Conservation (phyloP, 2,797 vertebrate genomes). For the Coluber constrictor region DNA sequence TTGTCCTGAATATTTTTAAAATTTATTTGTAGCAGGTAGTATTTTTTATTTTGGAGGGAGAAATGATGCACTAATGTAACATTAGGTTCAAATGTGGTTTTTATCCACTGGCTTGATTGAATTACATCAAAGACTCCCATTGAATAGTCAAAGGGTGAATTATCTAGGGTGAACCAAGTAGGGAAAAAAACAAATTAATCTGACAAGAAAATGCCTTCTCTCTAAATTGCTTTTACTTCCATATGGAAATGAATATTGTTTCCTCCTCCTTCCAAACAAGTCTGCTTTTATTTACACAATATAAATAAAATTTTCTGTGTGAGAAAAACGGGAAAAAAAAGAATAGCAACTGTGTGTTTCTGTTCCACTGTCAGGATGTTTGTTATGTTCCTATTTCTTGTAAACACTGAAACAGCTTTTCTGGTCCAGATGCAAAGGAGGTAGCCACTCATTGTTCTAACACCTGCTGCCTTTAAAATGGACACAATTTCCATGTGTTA, state of each 20-base stretch:
- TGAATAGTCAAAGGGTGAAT: slow-evolving; percentile 45
- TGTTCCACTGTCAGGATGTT: slow-evolving; percentile 72
- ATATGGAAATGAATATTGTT: slow-evolving; percentile 57
- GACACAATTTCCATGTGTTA: slow-evolving; percentile 47
- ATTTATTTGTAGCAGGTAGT: background rate
- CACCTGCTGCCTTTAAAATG: slow-evolving; percentile 72
- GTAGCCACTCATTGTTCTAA: slow-evolving; percentile 71
- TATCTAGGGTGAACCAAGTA: background rate
- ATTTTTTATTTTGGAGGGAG: background rate
- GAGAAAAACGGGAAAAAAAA: slow-evolving; percentile 69
- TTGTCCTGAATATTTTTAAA: background rate
- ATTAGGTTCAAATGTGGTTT: background rate
- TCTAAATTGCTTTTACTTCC: slow-evolving; percentile 57
- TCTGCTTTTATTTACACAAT: slow-evolving; percentile 54
- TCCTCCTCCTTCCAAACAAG: slow-evolving; percentile 8
- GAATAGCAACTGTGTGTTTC: slow-evolving; percentile 51
- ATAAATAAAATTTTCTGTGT: slow-evolving; percentile 72
- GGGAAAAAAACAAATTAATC: slow-evolving; percentile 19
- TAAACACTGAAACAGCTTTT: slow-evolving; percentile 66
- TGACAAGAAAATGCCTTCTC: background rate
- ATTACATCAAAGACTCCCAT: background rate
- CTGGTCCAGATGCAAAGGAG: slow-evolving; percentile 69
- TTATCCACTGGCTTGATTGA: background rate
- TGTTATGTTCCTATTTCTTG: slow-evolving; percentile 71
- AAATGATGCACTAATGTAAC: background rate